These are phyloP conservation scores for Ctenomys sociabilis DNA, from an alignment of 2,113 vertebrate genomes.

Conservation along the genomic window DNA sequence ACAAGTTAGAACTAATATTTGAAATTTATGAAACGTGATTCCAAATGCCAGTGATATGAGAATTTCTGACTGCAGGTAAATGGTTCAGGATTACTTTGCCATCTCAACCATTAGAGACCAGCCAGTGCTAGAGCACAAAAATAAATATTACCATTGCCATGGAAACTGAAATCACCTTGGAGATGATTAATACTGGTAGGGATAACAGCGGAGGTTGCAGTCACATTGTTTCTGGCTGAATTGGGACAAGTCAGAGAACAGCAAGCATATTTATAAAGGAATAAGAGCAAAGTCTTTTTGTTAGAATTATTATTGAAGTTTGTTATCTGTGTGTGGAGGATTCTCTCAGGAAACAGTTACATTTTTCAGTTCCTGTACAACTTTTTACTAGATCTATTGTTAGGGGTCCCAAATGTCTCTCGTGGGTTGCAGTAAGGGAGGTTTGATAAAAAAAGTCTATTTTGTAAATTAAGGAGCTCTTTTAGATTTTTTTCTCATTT, in stretches of 20 bases:
- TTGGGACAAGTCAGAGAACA: constrained; percentile 73
- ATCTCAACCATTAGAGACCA: constrained; percentile 75
- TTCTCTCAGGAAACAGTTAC: neutral
- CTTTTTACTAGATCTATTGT: neutral
- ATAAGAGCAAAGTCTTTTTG: constrained; percentile 42
- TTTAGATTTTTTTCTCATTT: neutral
- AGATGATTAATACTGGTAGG: constrained; percentile 85
- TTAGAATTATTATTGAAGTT: neutral
- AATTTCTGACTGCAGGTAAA: constrained; percentile 75
- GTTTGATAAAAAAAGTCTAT: neutral
- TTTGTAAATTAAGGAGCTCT: neutral
- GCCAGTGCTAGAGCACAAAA: constrained; percentile 79
- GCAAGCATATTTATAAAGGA: constrained; percentile 68
- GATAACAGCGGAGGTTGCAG: constrained; percentile 72
- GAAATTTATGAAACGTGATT: constrained; percentile 71
- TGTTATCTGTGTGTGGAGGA: neutral
- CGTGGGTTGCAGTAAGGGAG: neutral
- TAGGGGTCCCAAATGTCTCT: neutral
- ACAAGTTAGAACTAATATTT: constrained; percentile 69
- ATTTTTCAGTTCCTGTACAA: constrained; percentile 20
- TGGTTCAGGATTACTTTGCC: constrained; percentile 80
- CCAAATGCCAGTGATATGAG: constrained; percentile 74
- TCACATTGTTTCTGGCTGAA: constrained; percentile 77
- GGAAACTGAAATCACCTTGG: constrained; percentile 88
- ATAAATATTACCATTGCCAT: constrained; percentile 86